Evolutionary conservation across 2,888 invertebrate species (phyloP).

Genomic region (Pyrrhia umbra): DNA sequence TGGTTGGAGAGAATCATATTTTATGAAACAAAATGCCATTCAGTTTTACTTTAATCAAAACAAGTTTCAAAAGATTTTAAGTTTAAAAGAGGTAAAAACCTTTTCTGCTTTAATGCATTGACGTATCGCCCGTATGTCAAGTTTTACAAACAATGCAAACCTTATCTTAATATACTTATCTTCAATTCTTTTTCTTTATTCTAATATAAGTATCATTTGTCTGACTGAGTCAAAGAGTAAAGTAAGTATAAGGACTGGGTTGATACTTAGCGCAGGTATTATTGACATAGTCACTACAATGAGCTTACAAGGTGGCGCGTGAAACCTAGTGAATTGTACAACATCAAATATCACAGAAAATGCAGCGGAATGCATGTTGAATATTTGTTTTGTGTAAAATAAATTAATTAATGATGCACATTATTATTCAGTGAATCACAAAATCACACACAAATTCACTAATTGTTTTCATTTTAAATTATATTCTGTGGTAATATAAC

Average conservation of each 20-base stretch:
- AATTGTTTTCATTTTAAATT: slow-evolving; percentile 37
- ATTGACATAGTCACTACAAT: no score
- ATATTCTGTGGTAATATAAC: slow-evolving; percentile 14
- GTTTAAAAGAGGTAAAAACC: background rate
- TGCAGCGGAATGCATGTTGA: background rate
- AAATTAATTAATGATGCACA: background rate
- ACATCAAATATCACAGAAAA: background rate
- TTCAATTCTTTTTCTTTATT: no score
- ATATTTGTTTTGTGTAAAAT: background rate
- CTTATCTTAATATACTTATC: background rate
- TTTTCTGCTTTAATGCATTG: background rate
- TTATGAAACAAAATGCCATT: background rate
- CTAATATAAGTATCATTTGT: no score
- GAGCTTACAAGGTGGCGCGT: no score
- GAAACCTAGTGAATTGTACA: no score
- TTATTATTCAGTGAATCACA: slow-evolving; percentile 15
- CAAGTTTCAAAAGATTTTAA: background rate
- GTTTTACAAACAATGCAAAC: background rate
- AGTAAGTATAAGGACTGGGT: no score
- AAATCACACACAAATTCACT: background rate
- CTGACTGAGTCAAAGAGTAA: no score
- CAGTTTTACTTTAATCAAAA: background rate
- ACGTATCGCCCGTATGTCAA: background rate
- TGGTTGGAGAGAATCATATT: background rate
- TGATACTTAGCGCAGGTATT: no score